phyloP scores from a whole-genome alignment of 2,797 vertebrate genomes.

The Falco biarmicus region DNA sequence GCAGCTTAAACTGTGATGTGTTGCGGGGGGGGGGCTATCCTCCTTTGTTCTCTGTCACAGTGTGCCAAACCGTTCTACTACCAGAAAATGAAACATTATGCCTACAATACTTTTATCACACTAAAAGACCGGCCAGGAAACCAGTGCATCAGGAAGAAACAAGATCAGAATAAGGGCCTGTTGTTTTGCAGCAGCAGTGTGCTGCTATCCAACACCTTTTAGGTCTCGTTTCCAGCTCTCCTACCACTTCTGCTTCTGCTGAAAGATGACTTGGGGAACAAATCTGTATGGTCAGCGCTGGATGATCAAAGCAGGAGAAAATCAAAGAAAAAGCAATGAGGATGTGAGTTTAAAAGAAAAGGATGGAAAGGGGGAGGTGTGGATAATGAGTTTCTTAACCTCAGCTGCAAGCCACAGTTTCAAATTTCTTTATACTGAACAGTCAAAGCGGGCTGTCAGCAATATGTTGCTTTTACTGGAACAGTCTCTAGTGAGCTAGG shows the following conservation, averaged over 20 bases:
- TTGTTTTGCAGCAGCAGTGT: neutral
- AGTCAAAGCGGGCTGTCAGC: neutral
- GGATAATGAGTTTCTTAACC: slow-evolving; percentile 8
- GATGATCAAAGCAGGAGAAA: slow-evolving; percentile 25
- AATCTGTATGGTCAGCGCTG: neutral
- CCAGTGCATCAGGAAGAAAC: neutral
- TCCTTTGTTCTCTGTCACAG: slow-evolving; percentile 30
- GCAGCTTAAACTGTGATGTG: neutral
- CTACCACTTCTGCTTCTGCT: neutral
- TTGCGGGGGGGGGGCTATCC: neutral
- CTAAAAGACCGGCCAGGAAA: neutral
- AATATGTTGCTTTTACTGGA: neutral
- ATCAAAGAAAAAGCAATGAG: slow-evolving; percentile 4
- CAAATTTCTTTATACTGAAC: neutral
- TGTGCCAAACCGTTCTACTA: neutral
- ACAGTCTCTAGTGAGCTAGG: neutral
- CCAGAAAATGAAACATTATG: slow-evolving; percentile 23
- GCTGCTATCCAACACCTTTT: neutral
- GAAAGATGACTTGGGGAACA: neutral
- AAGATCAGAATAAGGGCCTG: neutral
- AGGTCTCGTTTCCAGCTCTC: neutral
- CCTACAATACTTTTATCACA: neutral
- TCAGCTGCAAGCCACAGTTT: neutral
- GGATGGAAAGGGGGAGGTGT: neutral
- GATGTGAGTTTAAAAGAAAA: neutral